Conservation (phyloP, 1,140 invertebrate species). For the Nomia melanderi region DNA sequence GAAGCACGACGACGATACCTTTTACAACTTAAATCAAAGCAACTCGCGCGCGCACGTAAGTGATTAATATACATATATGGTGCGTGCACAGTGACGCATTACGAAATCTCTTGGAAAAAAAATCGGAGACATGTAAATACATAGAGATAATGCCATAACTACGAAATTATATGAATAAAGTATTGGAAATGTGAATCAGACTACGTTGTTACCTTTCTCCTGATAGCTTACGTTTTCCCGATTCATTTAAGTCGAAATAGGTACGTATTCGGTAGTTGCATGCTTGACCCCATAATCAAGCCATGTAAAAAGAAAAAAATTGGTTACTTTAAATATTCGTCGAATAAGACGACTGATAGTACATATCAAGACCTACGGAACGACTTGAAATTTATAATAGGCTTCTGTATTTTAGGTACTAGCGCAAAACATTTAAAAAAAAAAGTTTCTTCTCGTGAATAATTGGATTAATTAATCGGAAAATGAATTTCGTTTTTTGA, state of each 20-base stretch:
- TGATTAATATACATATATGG: slow-evolving; percentile 34
- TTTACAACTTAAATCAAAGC: slow-evolving; percentile 39
- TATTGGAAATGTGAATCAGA: slow-evolving; percentile 61
- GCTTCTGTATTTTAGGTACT: too few relatives aligned
- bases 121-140: slow-evolving; percentile 67
- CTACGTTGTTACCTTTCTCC: neutral
- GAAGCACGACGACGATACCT: slow-evolving; percentile 39
- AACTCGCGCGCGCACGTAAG: slow-evolving; percentile 5
- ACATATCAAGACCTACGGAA: too few relatives aligned
- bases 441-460: neutral
- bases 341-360: too few relatives aligned
- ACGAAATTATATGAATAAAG: slow-evolving; percentile 73
- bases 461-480: neutral
- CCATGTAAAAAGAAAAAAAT: too few relatives aligned
- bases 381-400: too few relatives aligned
- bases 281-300: too few relatives aligned
- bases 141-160: slow-evolving; percentile 69
- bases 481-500: neutral
- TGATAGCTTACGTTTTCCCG: too few relatives aligned
- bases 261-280: too few relatives aligned
- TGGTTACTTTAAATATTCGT: too few relatives aligned
- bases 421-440: too few relatives aligned
- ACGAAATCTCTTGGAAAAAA: slow-evolving; percentile 51
- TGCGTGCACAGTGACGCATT: slow-evolving; percentile 64
- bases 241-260: neutral